Percentiles rank a stretch among this genome's conserved stretches.
Conservation (phyloP, 2,797 vertebrate species). For the Pagetopsis macropterus region DNA sequence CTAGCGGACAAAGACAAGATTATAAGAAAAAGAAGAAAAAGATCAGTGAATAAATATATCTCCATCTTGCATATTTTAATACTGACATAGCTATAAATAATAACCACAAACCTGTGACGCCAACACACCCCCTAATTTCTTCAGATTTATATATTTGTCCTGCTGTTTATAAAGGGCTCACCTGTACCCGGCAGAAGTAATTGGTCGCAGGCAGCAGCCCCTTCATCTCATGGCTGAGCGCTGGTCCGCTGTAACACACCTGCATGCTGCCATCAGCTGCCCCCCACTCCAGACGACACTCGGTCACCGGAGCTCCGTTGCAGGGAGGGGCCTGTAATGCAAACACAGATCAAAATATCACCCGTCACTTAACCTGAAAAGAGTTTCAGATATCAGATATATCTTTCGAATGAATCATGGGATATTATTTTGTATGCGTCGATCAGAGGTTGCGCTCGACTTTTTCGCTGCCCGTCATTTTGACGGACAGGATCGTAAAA, state of each 20-base stretch:
- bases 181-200: slow-evolving; percentile 96
- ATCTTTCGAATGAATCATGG: background rate
- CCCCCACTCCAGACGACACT: slow-evolving; percentile 96
- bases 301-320: slow-evolving; percentile 91
- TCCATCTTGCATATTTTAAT: background rate
- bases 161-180: slow-evolving; percentile 53
- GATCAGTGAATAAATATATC: background rate
- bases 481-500: too few species aligned
- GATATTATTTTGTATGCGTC: background rate
- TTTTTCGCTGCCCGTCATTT: too few species aligned
- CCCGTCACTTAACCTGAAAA: slow-evolving; percentile 1
- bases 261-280: slow-evolving; percentile 94
- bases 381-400: background rate
- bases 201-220: slow-evolving; percentile 92
- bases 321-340: slow-evolving; percentile 85
- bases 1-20: background rate
- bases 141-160: background rate
- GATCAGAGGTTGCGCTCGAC: too few species aligned
- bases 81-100: too few species aligned
- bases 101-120: too few species aligned
- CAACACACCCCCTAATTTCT: background rate
- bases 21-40: background rate
- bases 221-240: slow-evolving; percentile 90
- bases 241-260: slow-evolving; percentile 89
- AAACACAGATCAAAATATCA: slow-evolving; percentile 2